Evolutionary conservation across 35 echinoderm and acorn worm genomes (phyloP), one percentile per base, ranked within the genome.

Genomic region (Diadema setosum): DNA sequence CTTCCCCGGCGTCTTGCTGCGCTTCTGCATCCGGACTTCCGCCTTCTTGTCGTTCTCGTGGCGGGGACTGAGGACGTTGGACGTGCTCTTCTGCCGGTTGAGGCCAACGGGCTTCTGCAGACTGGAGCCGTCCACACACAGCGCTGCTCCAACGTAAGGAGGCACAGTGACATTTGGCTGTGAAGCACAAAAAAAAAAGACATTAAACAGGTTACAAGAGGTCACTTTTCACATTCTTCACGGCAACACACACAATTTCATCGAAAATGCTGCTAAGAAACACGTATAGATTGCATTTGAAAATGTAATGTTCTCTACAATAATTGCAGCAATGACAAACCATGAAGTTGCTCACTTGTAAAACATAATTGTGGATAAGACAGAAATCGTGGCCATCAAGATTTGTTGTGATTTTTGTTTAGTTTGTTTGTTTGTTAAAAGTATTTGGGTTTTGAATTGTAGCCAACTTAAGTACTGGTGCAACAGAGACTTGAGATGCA

Each of bases 141-240:
- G 46, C 61, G 87, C 86, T 20, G 86, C 85, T 17, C 96, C 96
- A 5, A 92, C 64, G 31, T 99, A 99, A 0, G 90, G 90, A n/a
- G 96, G 96, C 9, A 87, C 89, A 40, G 56, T 70, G 14, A 93
- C 87, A 32, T 58, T 70, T 30, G 70, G 80, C 91, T 97, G 87
- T 27, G 20, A 45, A 63, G 45, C 58, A 40, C 25, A 65, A 43
- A 25, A 21, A 88, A 82, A 12, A 23, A 75, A 35, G 58, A 75
- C 5, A 41, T 60, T 17, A n/a, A n/a, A n/a, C n/a, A n/a, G n/a
- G n/a, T n/a, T n/a, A n/a, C n/a, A n/a, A n/a, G n/a, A n/a, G n/a
- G n/a, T n/a, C n/a, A n/a, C n/a, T n/a, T n/a, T n/a, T n/a, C n/a
- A n/a, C n/a, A n/a, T n/a, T n/a, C n/a, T n/a, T n/a, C n/a, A n/a